Evolutionary conservation across 2,797 vertebrate genomes (phyloP).

Genomic region (Pantherophis alleghaniensis): DNA sequence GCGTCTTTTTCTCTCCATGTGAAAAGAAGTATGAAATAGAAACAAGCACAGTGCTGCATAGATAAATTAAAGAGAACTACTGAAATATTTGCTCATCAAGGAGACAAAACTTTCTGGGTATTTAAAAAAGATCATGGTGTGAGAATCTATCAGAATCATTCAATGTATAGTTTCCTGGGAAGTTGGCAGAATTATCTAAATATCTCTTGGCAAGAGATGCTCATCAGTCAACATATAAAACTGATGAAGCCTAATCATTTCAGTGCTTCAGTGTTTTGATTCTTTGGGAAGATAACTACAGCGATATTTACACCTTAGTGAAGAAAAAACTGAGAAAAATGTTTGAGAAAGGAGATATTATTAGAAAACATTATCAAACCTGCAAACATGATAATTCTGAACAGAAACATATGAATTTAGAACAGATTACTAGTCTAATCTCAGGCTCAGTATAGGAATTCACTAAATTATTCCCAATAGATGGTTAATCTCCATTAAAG

Average conservation of each 20-base stretch:
- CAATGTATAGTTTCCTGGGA: not conserved
- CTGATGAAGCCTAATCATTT: constrained; percentile 12
- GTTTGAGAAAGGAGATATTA: constrained; percentile 10
- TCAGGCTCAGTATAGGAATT: not conserved
- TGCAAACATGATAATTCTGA: constrained; percentile 2
- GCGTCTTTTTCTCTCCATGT: not conserved
- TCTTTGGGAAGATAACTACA: constrained; percentile 51
- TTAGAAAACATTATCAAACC: constrained; percentile 24
- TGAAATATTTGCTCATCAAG: not conserved
- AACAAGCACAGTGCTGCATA: not conserved
- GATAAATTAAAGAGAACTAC: not conserved
- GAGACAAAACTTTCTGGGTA: constrained; percentile 40
- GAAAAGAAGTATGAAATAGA: not conserved
- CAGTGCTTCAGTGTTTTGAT: not conserved
- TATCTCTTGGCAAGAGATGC: constrained; percentile 13
- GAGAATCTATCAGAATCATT: constrained; percentile 49
- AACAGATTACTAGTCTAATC: not conserved
- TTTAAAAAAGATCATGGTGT: not conserved
- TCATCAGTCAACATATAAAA: constrained; percentile 24
- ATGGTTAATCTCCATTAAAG: not conserved
- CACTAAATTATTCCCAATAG: not conserved
- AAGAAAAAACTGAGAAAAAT: constrained; percentile 43
- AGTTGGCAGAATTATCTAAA: constrained; percentile 33
- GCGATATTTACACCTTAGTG: constrained; percentile 16
- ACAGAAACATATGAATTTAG: not conserved